These are phyloP conservation scores for Muntiacus muntjak DNA, from an alignment of 2,113 vertebrate genomes.

Conservation along the genomic window DNA sequence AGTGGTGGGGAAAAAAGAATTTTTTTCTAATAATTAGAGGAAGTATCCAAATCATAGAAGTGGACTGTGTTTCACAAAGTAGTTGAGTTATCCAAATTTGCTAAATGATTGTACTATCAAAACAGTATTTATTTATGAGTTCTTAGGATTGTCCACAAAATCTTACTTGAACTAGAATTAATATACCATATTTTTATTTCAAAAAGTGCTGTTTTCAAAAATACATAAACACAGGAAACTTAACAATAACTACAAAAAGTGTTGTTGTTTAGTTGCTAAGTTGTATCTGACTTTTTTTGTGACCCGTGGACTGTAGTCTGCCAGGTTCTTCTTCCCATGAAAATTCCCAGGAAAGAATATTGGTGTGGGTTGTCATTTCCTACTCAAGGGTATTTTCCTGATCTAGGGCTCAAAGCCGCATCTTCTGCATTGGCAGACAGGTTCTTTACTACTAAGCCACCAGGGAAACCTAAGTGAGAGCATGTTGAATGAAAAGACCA, in stretches of 20 bases:
- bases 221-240: background rate
- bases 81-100: background rate
- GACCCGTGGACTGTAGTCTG: background rate
- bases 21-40: background rate
- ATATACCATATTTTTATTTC: background rate
- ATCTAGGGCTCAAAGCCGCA: background rate
- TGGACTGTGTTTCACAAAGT: background rate
- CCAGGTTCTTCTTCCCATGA: background rate
- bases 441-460: background rate
- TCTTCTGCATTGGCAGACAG: background rate
- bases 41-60: background rate
- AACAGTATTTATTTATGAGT: background rate
- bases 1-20: background rate
- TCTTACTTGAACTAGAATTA: background rate
- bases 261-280: background rate
- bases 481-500: background rate
- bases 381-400: background rate
- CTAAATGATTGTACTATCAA: background rate
- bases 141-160: background rate
- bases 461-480: background rate
- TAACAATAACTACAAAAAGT: background rate
- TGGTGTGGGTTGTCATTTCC: background rate
- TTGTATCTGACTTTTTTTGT: background rate
- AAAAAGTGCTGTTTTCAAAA: background rate
- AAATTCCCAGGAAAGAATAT: background rate